A percentile compares a stretch with the other conserved stretches of the same genome.
phyloP scores from a whole-genome alignment of 2,797 vertebrate genomes.

The Hemitrygon akajei region DNA sequence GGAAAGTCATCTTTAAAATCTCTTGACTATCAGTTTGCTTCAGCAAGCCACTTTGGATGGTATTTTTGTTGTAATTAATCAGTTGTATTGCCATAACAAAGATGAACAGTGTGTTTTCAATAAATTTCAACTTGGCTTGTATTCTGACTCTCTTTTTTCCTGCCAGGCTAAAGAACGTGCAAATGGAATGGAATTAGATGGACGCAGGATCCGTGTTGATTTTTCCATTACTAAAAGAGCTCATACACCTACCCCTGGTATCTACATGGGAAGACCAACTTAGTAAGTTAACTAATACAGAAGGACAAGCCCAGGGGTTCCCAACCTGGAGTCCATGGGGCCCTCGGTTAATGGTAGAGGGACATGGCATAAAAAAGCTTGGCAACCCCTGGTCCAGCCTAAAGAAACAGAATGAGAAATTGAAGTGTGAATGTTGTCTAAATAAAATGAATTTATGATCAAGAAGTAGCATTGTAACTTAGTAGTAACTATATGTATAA shows the following conservation, averaged over 20 bases:
- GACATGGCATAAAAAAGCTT: too few relatives aligned
- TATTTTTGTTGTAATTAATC: neutral
- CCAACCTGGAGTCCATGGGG: too few relatives aligned
- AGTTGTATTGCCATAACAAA: neutral
- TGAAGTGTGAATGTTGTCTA: neutral
- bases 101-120: neutral
- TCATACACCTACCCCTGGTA: slow-evolving; percentile 90
- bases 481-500: neutral
- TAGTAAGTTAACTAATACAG: slow-evolving; percentile 67
- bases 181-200: slow-evolving; percentile 94
- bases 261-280: slow-evolving; percentile 93
- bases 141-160: slow-evolving; percentile 11
- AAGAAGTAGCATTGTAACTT: too few relatives aligned
- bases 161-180: slow-evolving; percentile 86
- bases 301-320: too few relatives aligned
- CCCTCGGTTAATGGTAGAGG: too few relatives aligned
- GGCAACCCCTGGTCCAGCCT: neutral
- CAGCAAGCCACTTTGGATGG: neutral
- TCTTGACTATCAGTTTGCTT: neutral
- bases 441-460: neutral
- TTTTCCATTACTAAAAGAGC: slow-evolving; percentile 92
- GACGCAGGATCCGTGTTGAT: slow-evolving; percentile 86
- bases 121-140: neutral
- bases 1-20: neutral
- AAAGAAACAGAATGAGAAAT: neutral